These are phyloP conservation scores for Aporophyla lueneburgensis DNA, from an alignment of 2,888 invertebrate genomes.

Conservation along the genomic window DNA sequence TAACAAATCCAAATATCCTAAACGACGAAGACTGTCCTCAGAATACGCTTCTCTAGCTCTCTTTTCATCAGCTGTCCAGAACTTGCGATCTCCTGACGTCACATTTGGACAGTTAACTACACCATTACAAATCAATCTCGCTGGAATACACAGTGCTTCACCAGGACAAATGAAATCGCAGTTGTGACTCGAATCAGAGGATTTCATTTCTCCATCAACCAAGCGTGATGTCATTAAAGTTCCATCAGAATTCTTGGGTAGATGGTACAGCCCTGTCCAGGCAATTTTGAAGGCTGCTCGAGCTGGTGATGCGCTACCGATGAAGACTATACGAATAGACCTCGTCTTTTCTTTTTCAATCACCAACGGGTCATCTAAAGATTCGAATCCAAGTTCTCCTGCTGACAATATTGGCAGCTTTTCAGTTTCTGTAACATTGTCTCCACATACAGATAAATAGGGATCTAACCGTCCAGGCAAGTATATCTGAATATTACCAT, in stretches of 20 bases:
- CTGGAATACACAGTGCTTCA: constrained; percentile 95
- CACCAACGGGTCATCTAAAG: constrained; percentile 89
- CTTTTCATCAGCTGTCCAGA: constrained; percentile 88
- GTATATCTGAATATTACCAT: constrained; percentile 96
- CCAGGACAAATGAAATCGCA: constrained; percentile 98
- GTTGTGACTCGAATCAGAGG: constrained; percentile 85
- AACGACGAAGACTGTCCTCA: constrained; percentile 91
- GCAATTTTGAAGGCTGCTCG: constrained; percentile 96
- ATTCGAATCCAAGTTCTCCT: constrained; percentile 93
- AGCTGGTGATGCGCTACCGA: constrained; percentile 94
- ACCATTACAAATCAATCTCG: constrained; percentile 96
- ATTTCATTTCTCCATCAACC: constrained; percentile 90
- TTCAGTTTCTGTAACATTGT: constrained; percentile 95
- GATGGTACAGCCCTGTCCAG: constrained; percentile 97
- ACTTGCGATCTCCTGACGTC: constrained; percentile 88
- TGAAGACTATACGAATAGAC: constrained; percentile 93
- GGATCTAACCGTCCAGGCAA: constrained; percentile 94
- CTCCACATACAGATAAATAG: constrained; percentile 95
- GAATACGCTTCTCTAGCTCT: constrained; percentile 90
- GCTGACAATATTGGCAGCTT: constrained; percentile 95
- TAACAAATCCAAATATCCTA: constrained; percentile 90
- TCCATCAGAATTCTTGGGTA: constrained; percentile 96
- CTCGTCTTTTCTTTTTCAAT: constrained; percentile 92
- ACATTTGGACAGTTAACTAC: constrained; percentile 96
- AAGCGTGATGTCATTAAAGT: constrained; percentile 94